Base-by-base conservation (phyloP, 2,888 invertebrate genomes). In the Hetaerina titia region DNA sequence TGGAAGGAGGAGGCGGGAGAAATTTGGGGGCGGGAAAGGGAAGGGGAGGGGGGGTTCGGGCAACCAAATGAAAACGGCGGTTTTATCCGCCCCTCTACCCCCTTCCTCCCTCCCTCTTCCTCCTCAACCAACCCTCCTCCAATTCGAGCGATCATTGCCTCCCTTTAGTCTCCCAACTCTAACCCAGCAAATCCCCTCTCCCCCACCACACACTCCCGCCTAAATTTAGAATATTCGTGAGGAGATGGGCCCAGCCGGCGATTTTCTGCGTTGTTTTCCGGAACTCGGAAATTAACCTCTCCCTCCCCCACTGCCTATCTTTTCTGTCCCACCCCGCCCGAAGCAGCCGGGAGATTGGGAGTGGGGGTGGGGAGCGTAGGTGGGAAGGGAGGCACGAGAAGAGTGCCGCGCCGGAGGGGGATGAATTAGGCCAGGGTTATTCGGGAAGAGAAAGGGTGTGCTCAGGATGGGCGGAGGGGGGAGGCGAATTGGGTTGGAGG, bases 211-310 rank as follows among this genome's bases (percentile, higher is more conserved):
- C 11, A 31, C 81, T n/a, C 11, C 69, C 7, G 81, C 81, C 81
- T 81, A 81, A 81, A 81, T 81, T 81, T 81, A 81, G 81, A 81
- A 81, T 69, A 69, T 81, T 81, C 81, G 81, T 81, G 81, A 25
- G 25, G 81, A 81, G 81, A 81, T 81, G n/a, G 81, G 81, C 11
- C 31, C 81, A 81, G 81, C 81, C 81, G 31, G 81, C 81, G 81
- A 81, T 81, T 81, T 81, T 81, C 81, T 81, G 81, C 81, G 81
- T 81, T 81, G 81, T 81, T 81, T 31, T 81, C 81, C 81, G 81
- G 81, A 81, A 81, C 81, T 31, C 25, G 81, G 81, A 31, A 81
- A 81, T 81, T 81, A 81, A 81, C 81, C 81, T 31, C 13, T 31
- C 31, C 15, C 31, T 81, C 81, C 15, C 81, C 13, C 25, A 8